Evolutionary conservation across 2,113 vertebrate species (phyloP).

Genomic region (Callopanchax toddi): DNA sequence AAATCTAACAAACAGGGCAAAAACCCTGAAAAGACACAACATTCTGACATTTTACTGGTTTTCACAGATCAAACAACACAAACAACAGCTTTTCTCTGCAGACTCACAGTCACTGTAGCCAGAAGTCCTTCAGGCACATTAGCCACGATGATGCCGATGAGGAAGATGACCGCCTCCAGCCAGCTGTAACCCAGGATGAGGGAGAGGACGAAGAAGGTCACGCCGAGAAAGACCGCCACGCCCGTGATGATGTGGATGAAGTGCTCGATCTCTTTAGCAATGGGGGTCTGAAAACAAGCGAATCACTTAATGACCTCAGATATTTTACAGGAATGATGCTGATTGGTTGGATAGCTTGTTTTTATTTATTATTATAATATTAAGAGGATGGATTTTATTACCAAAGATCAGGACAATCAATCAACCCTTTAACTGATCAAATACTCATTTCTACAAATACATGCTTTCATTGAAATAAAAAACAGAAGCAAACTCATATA

Average conservation of each 20-base stretch:
- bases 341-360: not conserved
- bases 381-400: no score
- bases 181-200: conserved; percentile 86
- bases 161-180: conserved; percentile 93
- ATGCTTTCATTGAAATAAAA: no score
- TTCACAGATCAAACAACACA: not conserved
- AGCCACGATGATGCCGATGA: conserved; percentile 93
- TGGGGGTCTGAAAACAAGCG: conserved; percentile 81
- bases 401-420: no score
- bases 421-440: no score
- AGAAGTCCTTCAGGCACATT: conserved; percentile 92
- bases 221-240: conserved; percentile 89
- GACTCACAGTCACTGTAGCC: conserved; percentile 91
- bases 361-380: not conserved
- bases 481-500: no score
- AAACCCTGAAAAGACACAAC: no score
- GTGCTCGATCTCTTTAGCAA: conserved; percentile 91
- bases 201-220: conserved; percentile 88
- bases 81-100: not conserved
- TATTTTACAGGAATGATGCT: not conserved
- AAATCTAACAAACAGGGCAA: no score
- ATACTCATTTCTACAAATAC: no score
- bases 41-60: no score
- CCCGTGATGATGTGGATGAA: conserved; percentile 94
- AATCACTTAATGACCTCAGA: not conserved